Conservation (phyloP, 2,888 invertebrate genomes). For the Escarpia spicata region DNA sequence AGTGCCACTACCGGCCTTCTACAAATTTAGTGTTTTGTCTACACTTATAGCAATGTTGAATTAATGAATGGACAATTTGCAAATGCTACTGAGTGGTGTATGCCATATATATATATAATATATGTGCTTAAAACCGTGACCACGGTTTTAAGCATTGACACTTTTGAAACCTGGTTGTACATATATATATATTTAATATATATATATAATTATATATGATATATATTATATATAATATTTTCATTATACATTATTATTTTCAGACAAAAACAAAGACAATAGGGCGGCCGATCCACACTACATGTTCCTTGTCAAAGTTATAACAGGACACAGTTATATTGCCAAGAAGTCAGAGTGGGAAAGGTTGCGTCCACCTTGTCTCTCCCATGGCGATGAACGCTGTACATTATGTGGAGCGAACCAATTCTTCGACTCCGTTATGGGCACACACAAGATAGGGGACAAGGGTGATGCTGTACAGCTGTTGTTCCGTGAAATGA, state of each 20-base stretch:
- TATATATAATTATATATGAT: no score
- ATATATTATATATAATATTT: background rate
- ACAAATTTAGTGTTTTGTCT: no score
- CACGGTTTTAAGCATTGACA: no score
- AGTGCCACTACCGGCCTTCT: no score
- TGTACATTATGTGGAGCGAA: background rate
- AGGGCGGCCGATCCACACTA: constrained; percentile 23
- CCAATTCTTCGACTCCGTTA: constrained; percentile 27
- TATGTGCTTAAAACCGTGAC: no score
- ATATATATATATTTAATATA: no score
- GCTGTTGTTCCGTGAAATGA: constrained; percentile 47
- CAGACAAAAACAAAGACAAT: constrained; percentile 23
- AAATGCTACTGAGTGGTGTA: no score
- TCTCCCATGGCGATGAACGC: constrained; percentile 1
- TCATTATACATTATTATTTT: background rate
- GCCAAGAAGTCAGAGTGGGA: constrained; percentile 22
- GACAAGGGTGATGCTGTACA: background rate
- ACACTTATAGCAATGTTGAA: no score
- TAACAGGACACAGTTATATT: constrained; percentile 27
- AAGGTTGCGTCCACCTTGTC: constrained; percentile 30
- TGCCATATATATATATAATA: no score
- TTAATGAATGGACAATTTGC: no score
- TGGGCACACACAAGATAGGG: constrained; percentile 29
- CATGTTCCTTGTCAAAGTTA: constrained; percentile 31
- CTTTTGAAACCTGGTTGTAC: no score